Percentiles rank a stretch among this genome's conserved stretches.
phyloP scores from a whole-genome alignment of 2,113 vertebrate species.

The Myrmecobius fasciatus region DNA sequence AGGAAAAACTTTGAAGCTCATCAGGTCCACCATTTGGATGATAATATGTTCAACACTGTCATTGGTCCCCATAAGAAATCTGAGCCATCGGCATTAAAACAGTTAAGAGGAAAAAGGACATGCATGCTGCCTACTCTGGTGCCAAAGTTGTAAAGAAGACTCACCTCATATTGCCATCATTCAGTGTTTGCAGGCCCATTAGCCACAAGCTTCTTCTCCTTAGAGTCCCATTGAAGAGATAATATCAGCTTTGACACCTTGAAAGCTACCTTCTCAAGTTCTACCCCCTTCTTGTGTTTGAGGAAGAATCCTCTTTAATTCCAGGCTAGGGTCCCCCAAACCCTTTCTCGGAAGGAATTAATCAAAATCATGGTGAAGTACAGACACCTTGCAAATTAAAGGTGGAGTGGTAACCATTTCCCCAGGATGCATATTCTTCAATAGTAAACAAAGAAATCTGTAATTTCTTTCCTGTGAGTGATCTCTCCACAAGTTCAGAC shows the following conservation, averaged over 20 bases:
- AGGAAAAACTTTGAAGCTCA: no score
- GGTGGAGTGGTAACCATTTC: neutral
- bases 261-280: neutral
- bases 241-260: neutral
- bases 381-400: neutral
- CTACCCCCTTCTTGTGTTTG: neutral
- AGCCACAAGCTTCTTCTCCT: neutral
- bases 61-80: neutral
- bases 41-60: neutral
- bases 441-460: neutral
- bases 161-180: neutral
- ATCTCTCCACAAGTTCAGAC: neutral
- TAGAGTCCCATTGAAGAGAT: neutral
- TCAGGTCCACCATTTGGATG: neutral
- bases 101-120: neutral
- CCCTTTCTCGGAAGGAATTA: neutral
- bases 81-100: neutral
- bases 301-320: neutral
- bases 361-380: neutral
- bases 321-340: neutral
- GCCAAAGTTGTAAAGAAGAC: neutral
- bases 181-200: neutral
- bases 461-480: neutral
- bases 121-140: neutral
- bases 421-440: neutral